These are phyloP conservation scores for Epinotia ramella DNA, from an alignment of 2,888 invertebrate species.

Conservation along the genomic window DNA sequence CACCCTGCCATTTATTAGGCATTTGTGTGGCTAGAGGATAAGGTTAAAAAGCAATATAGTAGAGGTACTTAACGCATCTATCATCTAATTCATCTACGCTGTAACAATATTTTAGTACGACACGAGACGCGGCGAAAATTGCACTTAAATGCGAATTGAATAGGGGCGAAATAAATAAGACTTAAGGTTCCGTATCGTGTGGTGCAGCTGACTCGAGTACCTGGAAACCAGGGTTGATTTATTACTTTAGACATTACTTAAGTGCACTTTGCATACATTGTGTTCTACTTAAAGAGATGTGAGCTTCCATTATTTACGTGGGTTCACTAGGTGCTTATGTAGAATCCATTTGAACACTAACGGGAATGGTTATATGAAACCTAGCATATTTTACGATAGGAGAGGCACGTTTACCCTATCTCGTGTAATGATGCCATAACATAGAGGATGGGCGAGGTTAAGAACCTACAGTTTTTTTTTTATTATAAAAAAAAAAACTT, in stretches of 20 bases:
- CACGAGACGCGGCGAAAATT: conserved; percentile 33
- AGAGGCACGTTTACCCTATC: not conserved
- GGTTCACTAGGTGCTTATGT: not conserved
- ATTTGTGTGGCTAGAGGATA: no score
- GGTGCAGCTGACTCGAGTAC: conserved; percentile 38
- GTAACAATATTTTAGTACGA: conserved; percentile 33
- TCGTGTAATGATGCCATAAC: not conserved
- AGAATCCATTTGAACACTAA: conserved; percentile 1
- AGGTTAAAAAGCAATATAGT: not conserved
- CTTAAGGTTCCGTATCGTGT: conserved; percentile 38
- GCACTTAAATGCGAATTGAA: conserved; percentile 43
- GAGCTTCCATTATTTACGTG: conserved; percentile 17
- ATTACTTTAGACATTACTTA: conserved; percentile 39
- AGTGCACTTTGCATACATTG: conserved; percentile 42
- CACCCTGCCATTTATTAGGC: no score
- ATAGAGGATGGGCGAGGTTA: no score
- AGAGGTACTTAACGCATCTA: conserved; percentile 4
- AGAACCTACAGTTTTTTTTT: no score
- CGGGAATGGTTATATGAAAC: not conserved
- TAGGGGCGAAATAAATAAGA: conserved; percentile 40
- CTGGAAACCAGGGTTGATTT: conserved; percentile 33
- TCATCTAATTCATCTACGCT: conserved; percentile 13
- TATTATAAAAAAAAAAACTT: no score
- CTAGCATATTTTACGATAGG: not conserved
- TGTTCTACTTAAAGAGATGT: conserved; percentile 16